Conservation (phyloP, 2,113 vertebrate genomes). For the Epinephelus lanceolatus region DNA sequence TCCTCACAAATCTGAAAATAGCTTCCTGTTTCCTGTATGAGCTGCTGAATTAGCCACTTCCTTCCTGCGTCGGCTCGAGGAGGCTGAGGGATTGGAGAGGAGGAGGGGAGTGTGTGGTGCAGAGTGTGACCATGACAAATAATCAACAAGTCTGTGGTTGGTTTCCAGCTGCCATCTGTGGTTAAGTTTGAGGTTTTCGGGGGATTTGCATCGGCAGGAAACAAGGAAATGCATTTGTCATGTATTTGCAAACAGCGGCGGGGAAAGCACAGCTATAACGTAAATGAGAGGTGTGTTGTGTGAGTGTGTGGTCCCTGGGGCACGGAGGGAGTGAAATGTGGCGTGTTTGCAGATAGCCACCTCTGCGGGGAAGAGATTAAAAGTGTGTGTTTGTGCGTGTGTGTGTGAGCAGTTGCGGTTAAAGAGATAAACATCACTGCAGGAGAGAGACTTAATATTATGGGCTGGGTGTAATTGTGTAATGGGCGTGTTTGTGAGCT, state of each 20-base stretch:
- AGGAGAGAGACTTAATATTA: conserved; percentile 13
- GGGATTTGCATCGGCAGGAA: conserved; percentile 15
- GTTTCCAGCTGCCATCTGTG: conserved; percentile 26
- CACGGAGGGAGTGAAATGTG: conserved; percentile 27
- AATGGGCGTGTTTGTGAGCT: conserved; percentile 25
- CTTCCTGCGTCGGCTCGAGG: conserved; percentile 56
- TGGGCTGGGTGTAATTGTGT: conserved; percentile 41
- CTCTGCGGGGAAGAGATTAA: conserved; percentile 39
- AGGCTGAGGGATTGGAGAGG: conserved; percentile 4
- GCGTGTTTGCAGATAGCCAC: conserved; percentile 36
- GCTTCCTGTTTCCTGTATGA: conserved; percentile 82
- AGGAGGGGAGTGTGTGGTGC: conserved; percentile 5
- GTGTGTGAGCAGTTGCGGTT: conserved; percentile 18
- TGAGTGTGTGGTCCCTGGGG: conserved; percentile 22
- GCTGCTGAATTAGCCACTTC: conserved; percentile 75
- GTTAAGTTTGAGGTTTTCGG: neutral
- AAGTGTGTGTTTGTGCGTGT: conserved; percentile 8
- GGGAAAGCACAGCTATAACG: neutral
- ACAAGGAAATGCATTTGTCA: conserved; percentile 20
- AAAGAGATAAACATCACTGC: conserved; percentile 52
- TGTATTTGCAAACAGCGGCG: conserved; percentile 10
- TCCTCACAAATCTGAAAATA: conserved; percentile 72
- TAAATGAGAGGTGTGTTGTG: conserved; percentile 6
- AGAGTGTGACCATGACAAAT: neutral
- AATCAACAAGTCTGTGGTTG: conserved; percentile 9